phyloP scores from a whole-genome alignment of 2,888 invertebrate genomes.

The Xanthorhoe designata region DNA sequence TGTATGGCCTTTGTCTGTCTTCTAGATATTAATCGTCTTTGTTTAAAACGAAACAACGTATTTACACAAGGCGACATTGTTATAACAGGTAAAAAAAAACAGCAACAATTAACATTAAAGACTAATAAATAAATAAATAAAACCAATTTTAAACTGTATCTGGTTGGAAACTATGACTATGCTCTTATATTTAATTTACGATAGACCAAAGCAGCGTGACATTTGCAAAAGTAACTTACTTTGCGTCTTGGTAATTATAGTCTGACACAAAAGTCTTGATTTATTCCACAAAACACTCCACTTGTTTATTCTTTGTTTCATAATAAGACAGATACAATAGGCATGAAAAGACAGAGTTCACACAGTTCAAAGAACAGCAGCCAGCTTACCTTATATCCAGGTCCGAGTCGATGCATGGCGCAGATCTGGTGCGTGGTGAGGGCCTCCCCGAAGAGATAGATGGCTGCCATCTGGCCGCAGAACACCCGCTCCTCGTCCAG shows the following conservation, averaged over 20 bases:
- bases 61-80: not conserved
- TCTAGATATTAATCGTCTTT: too few species aligned
- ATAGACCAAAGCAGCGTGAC: too few species aligned
- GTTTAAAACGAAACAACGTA: not conserved
- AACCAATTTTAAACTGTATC: not conserved
- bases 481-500: slow-evolving; percentile 98
- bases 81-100: not conserved
- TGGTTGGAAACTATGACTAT: not conserved
- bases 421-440: slow-evolving; percentile 98
- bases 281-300: too few species aligned
- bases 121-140: not conserved
- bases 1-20: too few species aligned
- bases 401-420: slow-evolving; percentile 99
- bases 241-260: too few species aligned
- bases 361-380: too few species aligned
- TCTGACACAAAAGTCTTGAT: too few species aligned
- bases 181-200: too few species aligned
- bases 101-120: not conserved
- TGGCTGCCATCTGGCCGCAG: slow-evolving; percentile 99
- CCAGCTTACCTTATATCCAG: slow-evolving; percentile 96
- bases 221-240: too few species aligned
- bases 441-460: slow-evolving; percentile 99
- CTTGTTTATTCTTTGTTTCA: too few species aligned
- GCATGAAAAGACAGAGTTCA: too few species aligned
- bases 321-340: too few species aligned